Base-by-base conservation (phyloP, 2,888 invertebrate species). In the Malachius bipustulatus region DNA sequence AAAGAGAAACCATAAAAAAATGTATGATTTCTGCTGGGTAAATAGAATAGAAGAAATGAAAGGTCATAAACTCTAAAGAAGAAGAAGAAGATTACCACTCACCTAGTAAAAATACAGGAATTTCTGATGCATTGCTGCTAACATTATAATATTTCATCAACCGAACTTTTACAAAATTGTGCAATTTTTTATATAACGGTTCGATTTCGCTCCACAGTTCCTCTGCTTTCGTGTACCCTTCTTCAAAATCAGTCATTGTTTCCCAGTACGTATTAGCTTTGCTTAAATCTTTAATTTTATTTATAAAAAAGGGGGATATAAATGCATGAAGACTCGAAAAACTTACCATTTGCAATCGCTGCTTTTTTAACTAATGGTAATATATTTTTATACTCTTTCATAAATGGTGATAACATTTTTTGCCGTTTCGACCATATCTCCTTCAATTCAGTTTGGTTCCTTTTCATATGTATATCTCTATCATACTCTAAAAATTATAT, bases 211-310 rank as follows among this genome's bases (percentile, higher is more conserved):
- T 62, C 72, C 73, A 74, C 19, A 73, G 50, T 42, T 63, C 63
- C n/a, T 69, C 57, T 1, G 68, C 69, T 43, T 66, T 65, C 9
- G 64, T 44, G 35, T 68, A 63, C 1, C 64, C 71, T 6, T 66
- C 66, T 50, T 66, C 65, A 44, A 67, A 67, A 42, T 73, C 72
- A 4, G 55, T 61, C 8, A 73, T 48, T 26, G 59, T 62, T 47
- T 72, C 70, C 73, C 73, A 73, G 49, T 73, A 73, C 19, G 63
- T 64, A 15, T 60, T 56, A 33, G 59, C 59, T 44, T 60, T 62
- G 38, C 57, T 69, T 52, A 43, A 28, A 48, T 8, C n/a, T 19
- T 8, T 19, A 19, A 19, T n/a, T n/a, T n/a, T n/a, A n/a, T n/a
- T n/a, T n/a, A n/a, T n/a, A n/a, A n/a, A n/a, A n/a, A n/a, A n/a